Percentiles rank a stretch among this genome's conserved stretches.
Evolutionary conservation across 2,113 vertebrate genomes (phyloP).

Genomic region (Alectura lathami): DNA sequence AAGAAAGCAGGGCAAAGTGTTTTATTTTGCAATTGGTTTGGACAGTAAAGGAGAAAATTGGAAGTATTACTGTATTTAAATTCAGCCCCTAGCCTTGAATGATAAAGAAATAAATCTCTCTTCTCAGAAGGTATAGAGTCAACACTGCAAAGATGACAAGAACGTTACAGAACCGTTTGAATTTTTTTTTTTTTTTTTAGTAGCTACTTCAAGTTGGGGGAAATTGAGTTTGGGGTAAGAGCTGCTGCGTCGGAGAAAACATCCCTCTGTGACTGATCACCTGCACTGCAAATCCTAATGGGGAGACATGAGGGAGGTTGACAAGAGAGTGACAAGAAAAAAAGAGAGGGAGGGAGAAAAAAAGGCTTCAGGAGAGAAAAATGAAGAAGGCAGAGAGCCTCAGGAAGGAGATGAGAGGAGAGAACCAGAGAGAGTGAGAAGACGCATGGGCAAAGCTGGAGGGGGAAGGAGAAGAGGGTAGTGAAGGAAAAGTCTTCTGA

Average conservation of each 20-base stretch:
- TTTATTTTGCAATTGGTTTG: constrained; percentile 63
- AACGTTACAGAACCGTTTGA: constrained; percentile 48
- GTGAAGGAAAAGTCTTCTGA: neutral
- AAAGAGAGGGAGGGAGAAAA: neutral
- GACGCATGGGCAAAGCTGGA: neutral
- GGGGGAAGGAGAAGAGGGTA: neutral
- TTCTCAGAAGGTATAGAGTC: constrained; percentile 27
- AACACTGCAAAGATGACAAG: constrained; percentile 32
- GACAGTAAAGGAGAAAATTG: constrained; percentile 61
- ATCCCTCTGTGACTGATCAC: constrained; percentile 67
- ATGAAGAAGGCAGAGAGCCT: neutral
- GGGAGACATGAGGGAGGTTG: constrained; percentile 44
- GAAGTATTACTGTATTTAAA: constrained; percentile 67
- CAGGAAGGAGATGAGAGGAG: neutral
- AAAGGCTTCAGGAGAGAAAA: neutral
- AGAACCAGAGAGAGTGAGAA: neutral
- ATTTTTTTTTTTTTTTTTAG: constrained; percentile 29
- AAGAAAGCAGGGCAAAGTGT: neutral
- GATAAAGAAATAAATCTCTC: constrained; percentile 58
- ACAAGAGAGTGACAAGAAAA: constrained; percentile 47
- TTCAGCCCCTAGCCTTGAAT: constrained; percentile 44
- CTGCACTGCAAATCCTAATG: constrained; percentile 47
- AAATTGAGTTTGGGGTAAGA: constrained; percentile 74
- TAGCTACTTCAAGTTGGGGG: constrained; percentile 46
- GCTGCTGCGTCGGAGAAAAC: constrained; percentile 52